Evolutionary conservation across 1,140 invertebrate genomes (phyloP).

Genomic region (Drosophila willistoni): DNA sequence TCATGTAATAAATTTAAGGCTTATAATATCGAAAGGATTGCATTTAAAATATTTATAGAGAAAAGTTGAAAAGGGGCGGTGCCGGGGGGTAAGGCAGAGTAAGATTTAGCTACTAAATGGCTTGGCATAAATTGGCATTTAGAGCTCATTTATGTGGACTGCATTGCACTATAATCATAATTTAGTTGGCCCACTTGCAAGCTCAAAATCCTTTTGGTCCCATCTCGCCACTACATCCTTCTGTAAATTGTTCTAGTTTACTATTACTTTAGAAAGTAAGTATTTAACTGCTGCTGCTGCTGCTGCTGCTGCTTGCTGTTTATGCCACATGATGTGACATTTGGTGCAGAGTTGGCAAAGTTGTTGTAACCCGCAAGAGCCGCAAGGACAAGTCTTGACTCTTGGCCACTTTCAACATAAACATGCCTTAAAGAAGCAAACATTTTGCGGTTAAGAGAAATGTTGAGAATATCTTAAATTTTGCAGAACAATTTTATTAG

Average conservation of each 20-base stretch:
- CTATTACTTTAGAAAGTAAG: conserved; percentile 16
- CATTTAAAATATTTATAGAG: background rate
- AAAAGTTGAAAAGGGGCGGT: background rate
- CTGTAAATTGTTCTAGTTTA: background rate
- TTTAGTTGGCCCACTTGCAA: conserved; percentile 14
- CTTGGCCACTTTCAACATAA: background rate
- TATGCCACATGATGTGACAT: background rate
- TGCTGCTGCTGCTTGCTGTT: background rate
- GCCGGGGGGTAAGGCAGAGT: background rate
- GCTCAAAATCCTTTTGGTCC: background rate
- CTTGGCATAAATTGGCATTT: conserved; percentile 29
- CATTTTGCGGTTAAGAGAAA: background rate
- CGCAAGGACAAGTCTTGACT: background rate
- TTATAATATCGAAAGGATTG: background rate
- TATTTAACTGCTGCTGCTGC: conserved; percentile 23
- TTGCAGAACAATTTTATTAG: conserved; percentile 4
- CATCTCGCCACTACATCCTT: background rate
- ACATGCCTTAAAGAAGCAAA: background rate
- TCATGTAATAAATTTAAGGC: background rate
- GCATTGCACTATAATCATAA: conserved; percentile 36
- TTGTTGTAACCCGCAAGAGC: background rate
- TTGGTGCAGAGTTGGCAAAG: background rate
- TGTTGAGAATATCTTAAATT: background rate
- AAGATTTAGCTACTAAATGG: conserved; percentile 11
- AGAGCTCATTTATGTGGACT: conserved; percentile 16